A percentile compares a stretch with the other conserved stretches of the same genome.
These are phyloP conservation scores for Molossus molossus DNA, from an alignment of 2,797 vertebrate species.

Conservation along the genomic window DNA sequence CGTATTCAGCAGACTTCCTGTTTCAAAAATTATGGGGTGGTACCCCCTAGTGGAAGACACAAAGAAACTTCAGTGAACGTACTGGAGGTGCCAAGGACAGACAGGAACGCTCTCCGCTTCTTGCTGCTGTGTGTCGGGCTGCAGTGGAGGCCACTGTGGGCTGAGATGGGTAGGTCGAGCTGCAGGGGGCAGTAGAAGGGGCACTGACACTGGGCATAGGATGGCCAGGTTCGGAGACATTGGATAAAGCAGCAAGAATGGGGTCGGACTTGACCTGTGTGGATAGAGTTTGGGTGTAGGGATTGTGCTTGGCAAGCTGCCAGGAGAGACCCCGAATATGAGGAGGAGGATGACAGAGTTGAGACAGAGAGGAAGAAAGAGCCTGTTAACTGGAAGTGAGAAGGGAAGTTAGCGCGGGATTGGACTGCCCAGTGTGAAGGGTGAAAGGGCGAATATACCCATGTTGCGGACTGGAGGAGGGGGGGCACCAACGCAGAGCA, in stretches of 20 bases:
- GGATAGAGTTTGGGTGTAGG: background rate
- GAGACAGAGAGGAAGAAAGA: background rate
- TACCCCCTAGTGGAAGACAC: constrained; percentile 86
- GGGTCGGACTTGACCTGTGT: background rate
- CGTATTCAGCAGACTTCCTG: constrained; percentile 74
- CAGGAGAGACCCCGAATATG: background rate
- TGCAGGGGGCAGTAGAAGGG: background rate
- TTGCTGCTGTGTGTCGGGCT: background rate
- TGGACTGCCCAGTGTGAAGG: background rate
- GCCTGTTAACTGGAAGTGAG: background rate
- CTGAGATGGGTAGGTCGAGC: background rate
- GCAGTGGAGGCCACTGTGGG: background rate
- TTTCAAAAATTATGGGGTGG: constrained; percentile 64
- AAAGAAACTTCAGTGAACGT: constrained; percentile 18
- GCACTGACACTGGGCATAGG: background rate
- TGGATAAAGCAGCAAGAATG: background rate
- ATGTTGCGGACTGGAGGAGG: background rate
- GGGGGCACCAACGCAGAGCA: background rate
- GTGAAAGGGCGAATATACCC: background rate
- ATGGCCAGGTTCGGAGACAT: background rate
- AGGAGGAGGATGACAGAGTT: background rate
- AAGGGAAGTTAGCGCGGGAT: background rate
- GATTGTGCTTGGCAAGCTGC: background rate
- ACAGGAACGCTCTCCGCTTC: background rate
- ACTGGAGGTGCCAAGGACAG: background rate